Conservation (phyloP, 2,797 vertebrate species). For the Paramormyrops hopkinsi region DNA sequence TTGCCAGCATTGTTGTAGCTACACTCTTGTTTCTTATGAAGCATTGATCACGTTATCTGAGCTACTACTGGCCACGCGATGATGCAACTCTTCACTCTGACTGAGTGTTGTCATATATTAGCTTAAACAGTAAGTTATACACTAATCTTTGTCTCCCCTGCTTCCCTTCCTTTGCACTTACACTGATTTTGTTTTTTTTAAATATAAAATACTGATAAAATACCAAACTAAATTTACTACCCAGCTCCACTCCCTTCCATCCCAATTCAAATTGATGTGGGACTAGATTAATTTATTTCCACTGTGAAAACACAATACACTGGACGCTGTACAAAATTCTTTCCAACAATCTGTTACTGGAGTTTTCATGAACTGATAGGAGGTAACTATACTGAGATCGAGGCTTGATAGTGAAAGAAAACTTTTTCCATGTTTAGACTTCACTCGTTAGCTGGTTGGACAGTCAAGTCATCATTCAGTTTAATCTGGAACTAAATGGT, state of each 20-base stretch:
- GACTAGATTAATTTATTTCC: background rate
- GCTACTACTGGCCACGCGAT: background rate
- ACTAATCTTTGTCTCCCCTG: background rate
- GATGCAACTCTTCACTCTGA: background rate
- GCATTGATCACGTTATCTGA: background rate
- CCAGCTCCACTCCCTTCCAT: background rate
- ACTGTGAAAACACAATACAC: background rate
- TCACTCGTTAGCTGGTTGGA: background rate
- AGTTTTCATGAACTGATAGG: background rate
- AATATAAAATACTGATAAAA: too few species aligned
- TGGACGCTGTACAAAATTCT: background rate
- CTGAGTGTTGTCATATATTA: background rate
- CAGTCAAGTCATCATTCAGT: background rate
- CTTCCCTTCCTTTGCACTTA: background rate
- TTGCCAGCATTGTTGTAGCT: background rate
- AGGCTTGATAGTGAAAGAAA: background rate
- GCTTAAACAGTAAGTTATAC: background rate
- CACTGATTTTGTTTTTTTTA: background rate
- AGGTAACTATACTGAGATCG: background rate
- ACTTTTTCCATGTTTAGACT: background rate
- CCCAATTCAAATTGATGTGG: background rate
- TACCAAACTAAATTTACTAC: background rate
- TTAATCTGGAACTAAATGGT: constrained; percentile 8
- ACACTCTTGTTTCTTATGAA: background rate
- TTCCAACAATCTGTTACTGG: background rate